Conservation (phyloP, 2,797 vertebrate genomes). For the Oreortyx pictus region DNA sequence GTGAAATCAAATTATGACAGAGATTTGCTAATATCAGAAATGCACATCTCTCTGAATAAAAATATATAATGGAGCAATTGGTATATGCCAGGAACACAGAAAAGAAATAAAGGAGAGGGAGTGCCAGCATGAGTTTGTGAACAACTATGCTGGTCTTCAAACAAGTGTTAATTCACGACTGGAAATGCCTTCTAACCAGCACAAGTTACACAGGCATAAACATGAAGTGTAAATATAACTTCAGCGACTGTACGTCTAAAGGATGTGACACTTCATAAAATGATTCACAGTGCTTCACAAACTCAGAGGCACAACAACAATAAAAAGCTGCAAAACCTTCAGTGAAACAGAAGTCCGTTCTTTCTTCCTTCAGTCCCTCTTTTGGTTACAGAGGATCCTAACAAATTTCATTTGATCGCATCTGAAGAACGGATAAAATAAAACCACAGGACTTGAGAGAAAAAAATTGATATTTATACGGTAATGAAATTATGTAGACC, state of each 20-base stretch:
- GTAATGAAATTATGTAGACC: background rate
- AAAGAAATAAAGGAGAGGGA: background rate
- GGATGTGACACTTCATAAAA: background rate
- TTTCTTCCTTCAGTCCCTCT: background rate
- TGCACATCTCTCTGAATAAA: background rate
- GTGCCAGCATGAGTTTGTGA: background rate
- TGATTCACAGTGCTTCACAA: background rate
- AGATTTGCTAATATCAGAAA: background rate
- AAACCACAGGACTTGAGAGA: background rate
- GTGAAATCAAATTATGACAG: background rate
- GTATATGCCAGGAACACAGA: background rate
- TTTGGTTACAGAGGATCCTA: background rate
- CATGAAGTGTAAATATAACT: background rate
- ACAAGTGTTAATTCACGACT: background rate
- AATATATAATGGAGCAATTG: background rate
- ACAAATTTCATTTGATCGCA: background rate
- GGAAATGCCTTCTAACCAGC: background rate
- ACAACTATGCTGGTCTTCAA: background rate
- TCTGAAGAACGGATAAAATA: slow-evolving; percentile 5
- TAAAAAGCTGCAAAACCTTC: background rate
- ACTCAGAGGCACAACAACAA: background rate
- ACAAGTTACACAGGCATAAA: background rate
- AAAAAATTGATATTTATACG: background rate
- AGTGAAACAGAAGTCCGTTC: slow-evolving; percentile 26
- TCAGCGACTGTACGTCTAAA: background rate